Evolutionary conservation across 2,113 vertebrate species (phyloP).

Genomic region (Chloropsis hardwickii): DNA sequence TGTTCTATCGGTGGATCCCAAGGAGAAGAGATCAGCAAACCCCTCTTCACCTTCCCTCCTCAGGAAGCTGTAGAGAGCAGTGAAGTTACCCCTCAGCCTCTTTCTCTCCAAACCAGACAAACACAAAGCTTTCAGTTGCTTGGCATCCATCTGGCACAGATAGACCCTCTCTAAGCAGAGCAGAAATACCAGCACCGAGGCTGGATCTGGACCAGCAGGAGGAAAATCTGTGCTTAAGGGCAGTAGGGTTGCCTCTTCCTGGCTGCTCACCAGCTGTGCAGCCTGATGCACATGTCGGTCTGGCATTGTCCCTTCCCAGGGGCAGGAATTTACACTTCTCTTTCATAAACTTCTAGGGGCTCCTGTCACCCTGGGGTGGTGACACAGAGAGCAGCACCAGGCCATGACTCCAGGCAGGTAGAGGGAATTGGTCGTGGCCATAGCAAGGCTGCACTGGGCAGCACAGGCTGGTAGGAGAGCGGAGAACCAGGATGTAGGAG

Average conservation of each 20-base stretch:
- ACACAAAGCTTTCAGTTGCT: neutral
- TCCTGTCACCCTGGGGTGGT: neutral
- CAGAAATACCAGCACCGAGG: neutral
- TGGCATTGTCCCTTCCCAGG: neutral
- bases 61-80: neutral
- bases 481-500: fast-evolving
- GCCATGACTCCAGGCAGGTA: fast-evolving
- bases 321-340: neutral
- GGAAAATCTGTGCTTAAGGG: neutral
- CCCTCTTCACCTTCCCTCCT: neutral
- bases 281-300: fast-evolving
- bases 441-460: fast-evolving
- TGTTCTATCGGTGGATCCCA: neutral
- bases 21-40: neutral
- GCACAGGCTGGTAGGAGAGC: neutral
- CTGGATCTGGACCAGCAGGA: neutral
- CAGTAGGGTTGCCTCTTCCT: neutral
- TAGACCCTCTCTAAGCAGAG: neutral
- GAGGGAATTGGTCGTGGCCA: fast-evolving
- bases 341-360: neutral
- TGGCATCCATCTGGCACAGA: neutral
- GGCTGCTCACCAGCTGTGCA: neutral
- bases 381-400: neutral
- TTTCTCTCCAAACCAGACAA: neutral
- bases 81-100: neutral